These are phyloP conservation scores for Pyralis farinalis DNA, from an alignment of 2,888 invertebrate genomes.

Conservation along the genomic window DNA sequence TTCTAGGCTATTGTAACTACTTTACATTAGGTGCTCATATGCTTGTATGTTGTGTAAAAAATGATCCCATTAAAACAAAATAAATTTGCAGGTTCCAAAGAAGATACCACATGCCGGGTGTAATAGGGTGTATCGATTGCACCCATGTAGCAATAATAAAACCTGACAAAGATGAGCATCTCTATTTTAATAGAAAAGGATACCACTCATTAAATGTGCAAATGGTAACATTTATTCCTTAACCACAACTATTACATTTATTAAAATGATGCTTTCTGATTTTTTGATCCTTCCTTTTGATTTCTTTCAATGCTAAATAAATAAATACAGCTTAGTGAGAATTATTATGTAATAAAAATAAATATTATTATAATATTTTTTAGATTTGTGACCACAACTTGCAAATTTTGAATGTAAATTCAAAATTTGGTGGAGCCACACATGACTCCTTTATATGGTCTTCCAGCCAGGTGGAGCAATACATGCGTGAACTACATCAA, in stretches of 20 bases:
- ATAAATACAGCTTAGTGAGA: too few species aligned
- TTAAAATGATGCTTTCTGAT: too few species aligned
- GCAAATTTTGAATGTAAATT: constrained; percentile 12
- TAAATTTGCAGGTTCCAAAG: constrained; percentile 19
- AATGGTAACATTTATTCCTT: constrained; percentile 13
- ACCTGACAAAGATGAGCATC: constrained; percentile 20
- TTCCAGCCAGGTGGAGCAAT: constrained; percentile 14
- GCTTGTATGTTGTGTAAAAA: not conserved
- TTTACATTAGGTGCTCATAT: too few species aligned
- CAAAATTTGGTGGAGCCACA: constrained; percentile 17
- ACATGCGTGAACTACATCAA: constrained; percentile 16
- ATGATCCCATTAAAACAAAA: too few species aligned
- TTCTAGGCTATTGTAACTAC: too few species aligned
- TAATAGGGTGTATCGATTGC: constrained; percentile 22
- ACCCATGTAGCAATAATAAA: constrained; percentile 20
- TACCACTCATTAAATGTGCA: constrained; percentile 26
- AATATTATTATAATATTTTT: too few species aligned
- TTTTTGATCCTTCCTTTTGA: too few species aligned
- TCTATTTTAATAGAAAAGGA: constrained; percentile 23
- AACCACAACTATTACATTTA: constrained; percentile 3
- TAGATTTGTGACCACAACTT: constrained; percentile 16
- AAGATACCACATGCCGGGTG: constrained; percentile 17
- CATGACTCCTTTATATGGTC: constrained; percentile 20
- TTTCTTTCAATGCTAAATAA: too few species aligned
- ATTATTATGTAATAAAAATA: too few species aligned